Base-by-base conservation (phyloP, 1,140 invertebrate species). In the Tetramorium alpestre region DNA sequence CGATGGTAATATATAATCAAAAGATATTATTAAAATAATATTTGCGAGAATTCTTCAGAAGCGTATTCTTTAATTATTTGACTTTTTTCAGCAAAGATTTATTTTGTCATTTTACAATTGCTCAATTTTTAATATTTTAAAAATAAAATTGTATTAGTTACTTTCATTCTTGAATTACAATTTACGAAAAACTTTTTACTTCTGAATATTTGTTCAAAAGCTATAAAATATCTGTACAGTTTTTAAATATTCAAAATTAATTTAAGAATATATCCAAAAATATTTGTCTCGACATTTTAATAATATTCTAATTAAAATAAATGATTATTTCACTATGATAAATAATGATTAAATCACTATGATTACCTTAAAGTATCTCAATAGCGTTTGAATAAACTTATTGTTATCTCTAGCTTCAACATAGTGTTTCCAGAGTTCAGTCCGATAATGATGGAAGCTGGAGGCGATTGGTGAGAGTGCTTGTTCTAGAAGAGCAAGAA, bases 391-490 rank as follows among this genome's bases (percentile, higher is more conserved):
- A 11, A 99, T 93, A 94, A 99, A 99, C 86, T 98, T 97, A 1
- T 97, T 96, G 93, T 98, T 99, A 90, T 99, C 98, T 90, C 97
- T 97, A 0, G 98, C 97, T 91, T 98, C 96, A n/a, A 96, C 96
- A 86, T 97, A 98, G 89, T 96, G 95, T 65, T 97, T 97, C 78
- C 97, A 95, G 0, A 98, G 94, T 67, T 97, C 97, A 0, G 95
- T 92, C 85, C 96, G 91, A 56, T 96, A 95, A 73, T 94, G 93
- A 56, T 96, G 93, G 93, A 97, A 97, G 22, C 94, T 94, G 16
- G 91, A 91, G 7, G 95, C 90, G 58, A 95, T 94, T 3, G 94
- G 89, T 1, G 96, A 97, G 4, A 96, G 92, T 5, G 95, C 93
- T 38, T 93, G 89, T 69, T 96, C 95, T 28, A 97, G 94, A 73